Evolutionary conservation across 2,888 invertebrate genomes (phyloP), one percentile per base, ranked within the genome.

Genomic region (Dasypogon diadema): DNA sequence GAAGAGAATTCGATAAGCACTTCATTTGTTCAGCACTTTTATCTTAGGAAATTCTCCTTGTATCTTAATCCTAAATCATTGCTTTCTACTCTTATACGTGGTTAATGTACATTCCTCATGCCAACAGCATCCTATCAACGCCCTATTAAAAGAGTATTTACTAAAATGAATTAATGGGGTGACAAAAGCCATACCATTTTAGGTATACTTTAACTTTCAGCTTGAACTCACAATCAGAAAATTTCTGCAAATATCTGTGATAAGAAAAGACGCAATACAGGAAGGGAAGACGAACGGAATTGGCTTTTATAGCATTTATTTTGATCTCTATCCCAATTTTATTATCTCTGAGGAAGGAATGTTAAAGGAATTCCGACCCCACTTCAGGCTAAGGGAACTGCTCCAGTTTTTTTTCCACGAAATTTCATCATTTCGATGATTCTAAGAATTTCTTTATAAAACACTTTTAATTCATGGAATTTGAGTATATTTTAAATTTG

Each of bases 291-390:
- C 5, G 10, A 16, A 55, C n/a, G n/a, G n/a, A n/a, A 55, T 22
- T 2, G 26, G 3, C 60, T 37, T 34, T 37, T 60, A 60, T 37
- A 21, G n/a, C 21, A 18, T 37, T 37, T 60, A 37, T 60, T 60
- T 60, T 34, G 21, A 60, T 37, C 34, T 60, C 60, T 37, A 37
- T 4, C 58, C 21, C 37, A 60, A 60, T 60, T 60, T 60, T 60
- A 60, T 60, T 60, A 37, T 58, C 16, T 30, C 58, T 30, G 16
- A 1, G 12, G 48, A 8, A 48, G 63, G 18, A 42, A 63, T 34
- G 14, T 48, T 18, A 34, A 42, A 8, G 37, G 37, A 63, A 63
- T 63, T 63, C 14, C 63, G 42, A 37, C 21, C 22, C 37, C 37
- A 21, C n/a, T 12, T 14, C 8, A 63, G 18, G 14, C 26, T 58